Evolutionary conservation across 64 coral and sea anemone genomes (phyloP).

Genomic region (Montipora foliosa): DNA sequence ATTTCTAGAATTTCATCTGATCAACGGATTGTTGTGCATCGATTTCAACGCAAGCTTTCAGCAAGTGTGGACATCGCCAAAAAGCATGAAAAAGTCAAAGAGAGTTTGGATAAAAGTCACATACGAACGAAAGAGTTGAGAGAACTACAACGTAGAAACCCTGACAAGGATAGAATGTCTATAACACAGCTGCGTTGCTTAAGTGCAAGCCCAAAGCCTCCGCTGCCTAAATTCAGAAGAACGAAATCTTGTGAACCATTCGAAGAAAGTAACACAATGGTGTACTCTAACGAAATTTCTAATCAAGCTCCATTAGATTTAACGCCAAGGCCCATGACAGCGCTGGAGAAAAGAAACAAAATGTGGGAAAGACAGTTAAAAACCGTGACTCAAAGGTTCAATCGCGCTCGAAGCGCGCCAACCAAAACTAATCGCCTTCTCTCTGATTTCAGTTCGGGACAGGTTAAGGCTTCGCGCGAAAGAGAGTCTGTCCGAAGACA

Average conservation of each 20-base stretch:
- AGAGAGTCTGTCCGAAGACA: not conserved
- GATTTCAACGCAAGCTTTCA: conserved; percentile 81
- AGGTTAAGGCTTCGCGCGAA: not conserved
- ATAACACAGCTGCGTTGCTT: conserved; percentile 75
- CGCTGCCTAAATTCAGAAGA: conserved; percentile 79
- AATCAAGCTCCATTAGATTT: not conserved
- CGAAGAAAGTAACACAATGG: not conserved
- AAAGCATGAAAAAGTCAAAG: conserved; percentile 76
- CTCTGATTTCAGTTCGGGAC: conserved; percentile 63
- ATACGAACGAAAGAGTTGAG: not conserved
- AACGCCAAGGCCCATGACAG: conserved; percentile 85
- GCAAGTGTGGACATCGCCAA: conserved; percentile 86
- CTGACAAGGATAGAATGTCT: conserved; percentile 46
- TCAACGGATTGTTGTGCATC: conserved; percentile 87
- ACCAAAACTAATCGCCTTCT: conserved; percentile 72
- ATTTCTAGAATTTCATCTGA: conserved; percentile 86
- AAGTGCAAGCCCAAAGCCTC: conserved; percentile 84
- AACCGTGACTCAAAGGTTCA: conserved; percentile 80
- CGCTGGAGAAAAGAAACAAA: conserved; percentile 85
- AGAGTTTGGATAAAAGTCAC: conserved; percentile 48
- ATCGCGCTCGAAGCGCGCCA: conserved; percentile 84
- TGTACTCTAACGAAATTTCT: not conserved
- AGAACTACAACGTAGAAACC: conserved; percentile 31
- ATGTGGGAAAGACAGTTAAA: conserved; percentile 86
- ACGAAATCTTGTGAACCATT: conserved; percentile 70